Evolutionary conservation across 2,888 invertebrate genomes (phyloP).

Genomic region (Stegana nigrithorax): DNA sequence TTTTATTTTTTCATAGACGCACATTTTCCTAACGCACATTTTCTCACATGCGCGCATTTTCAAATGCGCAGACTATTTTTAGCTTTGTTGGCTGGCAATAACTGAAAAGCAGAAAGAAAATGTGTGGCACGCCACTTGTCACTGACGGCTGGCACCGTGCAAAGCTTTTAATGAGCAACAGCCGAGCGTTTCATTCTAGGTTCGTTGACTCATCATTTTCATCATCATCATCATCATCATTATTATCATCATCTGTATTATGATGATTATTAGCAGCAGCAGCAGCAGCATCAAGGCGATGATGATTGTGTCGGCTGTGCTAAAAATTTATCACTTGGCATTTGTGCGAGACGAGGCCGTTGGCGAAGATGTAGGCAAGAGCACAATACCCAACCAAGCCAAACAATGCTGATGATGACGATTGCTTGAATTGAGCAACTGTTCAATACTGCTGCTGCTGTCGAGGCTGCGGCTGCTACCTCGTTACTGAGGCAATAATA

Average conservation of each 20-base stretch:
- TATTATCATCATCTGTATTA: no score
- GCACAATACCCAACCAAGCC: neutral
- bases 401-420: no score
- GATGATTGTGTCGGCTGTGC: no score
- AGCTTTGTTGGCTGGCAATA: no score
- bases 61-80: neutral
- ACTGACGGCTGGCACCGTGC: neutral
- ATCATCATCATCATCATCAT: neutral
- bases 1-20: no score
- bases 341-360: no score
- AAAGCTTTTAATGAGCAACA: neutral
- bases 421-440: conserved; percentile 1
- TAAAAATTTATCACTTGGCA: neutral
- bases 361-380: neutral
- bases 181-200: conserved; percentile 2
- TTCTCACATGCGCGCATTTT: no score
- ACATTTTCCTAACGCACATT: neutral
- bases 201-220: conserved; percentile 15
- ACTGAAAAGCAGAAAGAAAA: neutral
- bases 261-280: no score
- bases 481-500: no score
- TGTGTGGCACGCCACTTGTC: conserved; percentile 16
- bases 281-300: no score
- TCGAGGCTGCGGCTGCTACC: conserved; percentile 2
- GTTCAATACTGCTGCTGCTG: neutral